Evolutionary conservation across 2,888 invertebrate genomes (phyloP).

Genomic region (Nomada fabriciana): DNA sequence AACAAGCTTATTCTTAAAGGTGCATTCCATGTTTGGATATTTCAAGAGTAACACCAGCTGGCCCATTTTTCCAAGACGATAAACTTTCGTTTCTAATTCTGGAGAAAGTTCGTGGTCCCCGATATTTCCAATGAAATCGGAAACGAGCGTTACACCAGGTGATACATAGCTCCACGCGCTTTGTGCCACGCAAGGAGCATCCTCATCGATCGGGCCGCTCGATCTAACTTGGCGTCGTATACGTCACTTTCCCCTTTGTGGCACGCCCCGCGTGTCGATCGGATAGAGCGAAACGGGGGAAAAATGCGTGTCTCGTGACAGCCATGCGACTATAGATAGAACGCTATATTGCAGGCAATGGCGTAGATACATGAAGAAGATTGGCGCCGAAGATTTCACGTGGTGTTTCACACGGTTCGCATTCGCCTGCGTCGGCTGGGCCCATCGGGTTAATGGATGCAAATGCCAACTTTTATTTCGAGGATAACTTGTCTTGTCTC

Average conservation of each 20-base stretch:
- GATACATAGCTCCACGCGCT: constrained; percentile 6
- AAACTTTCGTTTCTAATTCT: neutral
- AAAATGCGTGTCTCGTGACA: constrained; percentile 41
- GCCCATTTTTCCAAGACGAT: neutral
- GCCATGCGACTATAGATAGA: constrained; percentile 39
- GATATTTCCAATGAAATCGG: neutral
- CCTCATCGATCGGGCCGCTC: constrained; percentile 29
- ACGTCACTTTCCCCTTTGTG: constrained; percentile 35
- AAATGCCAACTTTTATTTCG: constrained; percentile 54
- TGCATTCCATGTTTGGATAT: neutral
- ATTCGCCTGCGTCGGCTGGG: neutral
- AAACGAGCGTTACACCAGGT: neutral
- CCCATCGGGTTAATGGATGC: constrained; percentile 61
- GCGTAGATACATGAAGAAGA: constrained; percentile 13
- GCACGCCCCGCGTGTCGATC: constrained; percentile 12
- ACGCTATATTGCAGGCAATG: constrained; percentile 32
- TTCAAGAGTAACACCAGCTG: neutral
- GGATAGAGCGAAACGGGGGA: constrained; percentile 6
- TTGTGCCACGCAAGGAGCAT: constrained; percentile 1
- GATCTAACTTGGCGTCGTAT: constrained; percentile 23
- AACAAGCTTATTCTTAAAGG: neutral
- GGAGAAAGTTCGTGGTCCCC: neutral
- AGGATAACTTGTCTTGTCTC: neutral
- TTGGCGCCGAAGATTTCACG: neutral
- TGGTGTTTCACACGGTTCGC: neutral